phyloP scores from a whole-genome alignment of 1,140 invertebrate species.

The Eulimnadia texana region DNA sequence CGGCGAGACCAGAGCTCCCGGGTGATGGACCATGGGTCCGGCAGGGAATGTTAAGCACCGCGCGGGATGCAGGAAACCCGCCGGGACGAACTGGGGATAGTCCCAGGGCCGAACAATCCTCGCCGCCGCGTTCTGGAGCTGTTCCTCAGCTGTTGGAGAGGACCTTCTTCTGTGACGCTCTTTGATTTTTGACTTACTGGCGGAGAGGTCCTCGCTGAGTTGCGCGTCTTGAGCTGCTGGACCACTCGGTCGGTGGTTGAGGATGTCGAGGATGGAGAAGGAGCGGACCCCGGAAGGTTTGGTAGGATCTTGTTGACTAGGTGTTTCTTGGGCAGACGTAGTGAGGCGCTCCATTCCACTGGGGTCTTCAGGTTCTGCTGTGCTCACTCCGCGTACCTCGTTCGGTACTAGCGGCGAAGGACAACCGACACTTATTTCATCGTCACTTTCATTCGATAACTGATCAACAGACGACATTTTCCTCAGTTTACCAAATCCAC shows the following conservation, averaged over 20 bases:
- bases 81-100: conserved; percentile 9
- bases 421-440: conserved; percentile 56
- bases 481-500: neutral
- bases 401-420: conserved; percentile 49
- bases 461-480: neutral
- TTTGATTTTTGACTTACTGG: neutral
- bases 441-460: conserved; percentile 26
- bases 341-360: neutral
- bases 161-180: neutral
- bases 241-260: conserved; percentile 59
- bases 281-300: conserved; percentile 52
- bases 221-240: neutral
- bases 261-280: conserved; percentile 82
- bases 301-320: neutral
- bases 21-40: neutral
- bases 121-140: neutral
- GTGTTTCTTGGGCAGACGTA: neutral
- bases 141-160: neutral
- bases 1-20: neutral
- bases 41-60: neutral
- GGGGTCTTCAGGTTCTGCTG: neutral
- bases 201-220: neutral
- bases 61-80: neutral
- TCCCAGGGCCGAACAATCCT: conserved; percentile 66
- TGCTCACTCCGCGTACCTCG: conserved; percentile 20